Percentiles rank a stretch among this genome's conserved stretches.
Evolutionary conservation across 2,888 invertebrate species (phyloP).

Genomic region (Drosophila merina): DNA sequence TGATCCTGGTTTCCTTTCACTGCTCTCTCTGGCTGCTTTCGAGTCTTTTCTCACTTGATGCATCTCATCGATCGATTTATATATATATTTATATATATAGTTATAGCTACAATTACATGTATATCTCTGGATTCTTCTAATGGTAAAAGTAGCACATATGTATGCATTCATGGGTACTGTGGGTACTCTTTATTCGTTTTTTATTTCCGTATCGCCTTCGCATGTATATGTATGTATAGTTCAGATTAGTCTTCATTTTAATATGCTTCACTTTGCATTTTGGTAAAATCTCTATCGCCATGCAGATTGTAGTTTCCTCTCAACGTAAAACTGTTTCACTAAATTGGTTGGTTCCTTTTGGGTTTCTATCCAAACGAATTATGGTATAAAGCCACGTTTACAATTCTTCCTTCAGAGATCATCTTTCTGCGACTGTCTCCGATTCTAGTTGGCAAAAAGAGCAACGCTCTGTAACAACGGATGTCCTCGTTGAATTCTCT

Average conservation of each 20-base stretch:
- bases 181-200: not conserved
- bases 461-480: conserved; percentile 1
- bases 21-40: conserved; percentile 24
- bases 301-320: conserved; percentile 53
- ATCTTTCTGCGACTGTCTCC: conserved; percentile 4
- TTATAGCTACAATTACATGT: conserved; percentile 66
- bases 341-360: not conserved
- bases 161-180: conserved; percentile 37
- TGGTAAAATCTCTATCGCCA: conserved; percentile 60
- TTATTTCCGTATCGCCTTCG: conserved; percentile 6
- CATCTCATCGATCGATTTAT: conserved; percentile 41
- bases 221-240: conserved; percentile 45
- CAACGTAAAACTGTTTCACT: conserved; percentile 65
- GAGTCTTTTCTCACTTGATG: conserved; percentile 27
- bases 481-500: conserved; percentile 15
- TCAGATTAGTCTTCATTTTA: conserved; percentile 70
- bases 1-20: conserved; percentile 17
- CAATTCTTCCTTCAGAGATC: conserved; percentile 15
- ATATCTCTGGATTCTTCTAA: conserved; percentile 36
- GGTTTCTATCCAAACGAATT: conserved; percentile 13
- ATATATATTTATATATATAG: conserved; percentile 30
- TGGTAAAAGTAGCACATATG: conserved; percentile 44
- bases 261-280: conserved; percentile 59
- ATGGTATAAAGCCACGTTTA: too few relatives aligned
- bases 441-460: conserved; percentile 1